Base-by-base conservation (phyloP, 2,888 invertebrate genomes). In the Palloptera scutellata region DNA sequence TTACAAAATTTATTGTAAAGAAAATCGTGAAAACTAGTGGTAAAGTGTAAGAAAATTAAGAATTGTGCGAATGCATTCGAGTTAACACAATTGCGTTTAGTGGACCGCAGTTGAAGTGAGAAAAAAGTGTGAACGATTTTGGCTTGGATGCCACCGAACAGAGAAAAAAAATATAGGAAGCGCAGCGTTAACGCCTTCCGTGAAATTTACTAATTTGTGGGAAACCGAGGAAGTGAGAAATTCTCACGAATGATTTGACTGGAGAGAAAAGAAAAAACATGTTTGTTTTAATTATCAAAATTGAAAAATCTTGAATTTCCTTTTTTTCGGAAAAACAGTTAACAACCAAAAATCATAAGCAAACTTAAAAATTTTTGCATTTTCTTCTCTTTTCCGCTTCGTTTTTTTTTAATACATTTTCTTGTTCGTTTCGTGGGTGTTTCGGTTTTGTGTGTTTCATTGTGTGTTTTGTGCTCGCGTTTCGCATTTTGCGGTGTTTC, bases 321-420 rank as follows among this genome's bases (percentile, higher is more conserved):
- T 20, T 54, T 64, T 64, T 68, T 68, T 57, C 55, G 63, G 60
- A 55, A 61, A 67, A 67, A 66, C 42, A 64, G 41, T 66, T 60
- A 53, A 60, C 60, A 61, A 43, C 40, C 60, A 12, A 64, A 68
- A 68, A 64, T 64, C 60, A 51, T 55, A 68, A 64, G 64, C 52
- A 15, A 67, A 68, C 48, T 64, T 64, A 64, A 64, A 68, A 64
- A 57, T 68, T 67, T 68, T 68, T 62, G 61, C 65, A 48, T 58
- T 65, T 65, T 68, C 60, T 61, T 66, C 65, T 42, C 58, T 64
- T 45, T 57, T 64, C 48, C 57, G 63, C 63, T 60, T 65, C 20
- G 61, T 66, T 68, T 55, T 51, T n/a, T 42, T 66, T 66, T 61
- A 19, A 51, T 61, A 43, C 43, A 41, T 61, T 41, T 9, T 58